A percentile compares a stretch with the other conserved stretches of the same genome.
Conservation (phyloP, 2,797 vertebrate genomes). For the Thaleichthys pacificus region DNA sequence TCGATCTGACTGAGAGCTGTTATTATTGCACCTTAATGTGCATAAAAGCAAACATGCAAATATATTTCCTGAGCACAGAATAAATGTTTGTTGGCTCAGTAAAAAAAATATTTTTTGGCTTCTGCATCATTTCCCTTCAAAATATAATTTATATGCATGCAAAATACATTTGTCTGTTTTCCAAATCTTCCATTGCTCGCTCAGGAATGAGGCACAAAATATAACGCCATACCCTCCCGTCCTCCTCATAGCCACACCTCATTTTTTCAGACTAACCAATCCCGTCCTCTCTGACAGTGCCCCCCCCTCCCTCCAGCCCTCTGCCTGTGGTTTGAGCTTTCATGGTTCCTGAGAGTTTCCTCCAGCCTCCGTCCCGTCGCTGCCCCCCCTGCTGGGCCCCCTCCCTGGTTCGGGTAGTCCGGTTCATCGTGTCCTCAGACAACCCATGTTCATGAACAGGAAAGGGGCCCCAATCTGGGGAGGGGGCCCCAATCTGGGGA, state of each 20-base stretch:
- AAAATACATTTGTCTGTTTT: no score
- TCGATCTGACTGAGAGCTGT: no score
- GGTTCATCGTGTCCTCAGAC: slow-evolving; percentile 83
- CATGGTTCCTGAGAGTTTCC: slow-evolving; percentile 71
- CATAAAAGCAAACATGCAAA: no score
- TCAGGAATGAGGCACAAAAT: no score
- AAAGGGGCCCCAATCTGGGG: slow-evolving; percentile 72
- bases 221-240: slow-evolving; percentile 2
- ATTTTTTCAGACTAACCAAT: slow-evolving; percentile 60
- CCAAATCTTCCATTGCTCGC: no score
- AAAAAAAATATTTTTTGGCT: no score
- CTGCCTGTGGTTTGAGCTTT: slow-evolving; percentile 57
- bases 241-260: slow-evolving; percentile 41
- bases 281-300: slow-evolving; percentile 32
- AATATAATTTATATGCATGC: no score
- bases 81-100: no score
- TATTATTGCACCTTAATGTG: no score
- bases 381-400: slow-evolving; percentile 74
- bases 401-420: slow-evolving; percentile 76
- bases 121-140: no score
- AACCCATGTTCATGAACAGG: slow-evolving; percentile 77
- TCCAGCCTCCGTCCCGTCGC: slow-evolving; percentile 70
- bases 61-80: no score
- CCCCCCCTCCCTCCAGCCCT: slow-evolving; percentile 48
- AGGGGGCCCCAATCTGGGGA: slow-evolving; percentile 64